Evolutionary conservation across 2,888 invertebrate species (phyloP).

Genomic region (Odontocolon sp.): DNA sequence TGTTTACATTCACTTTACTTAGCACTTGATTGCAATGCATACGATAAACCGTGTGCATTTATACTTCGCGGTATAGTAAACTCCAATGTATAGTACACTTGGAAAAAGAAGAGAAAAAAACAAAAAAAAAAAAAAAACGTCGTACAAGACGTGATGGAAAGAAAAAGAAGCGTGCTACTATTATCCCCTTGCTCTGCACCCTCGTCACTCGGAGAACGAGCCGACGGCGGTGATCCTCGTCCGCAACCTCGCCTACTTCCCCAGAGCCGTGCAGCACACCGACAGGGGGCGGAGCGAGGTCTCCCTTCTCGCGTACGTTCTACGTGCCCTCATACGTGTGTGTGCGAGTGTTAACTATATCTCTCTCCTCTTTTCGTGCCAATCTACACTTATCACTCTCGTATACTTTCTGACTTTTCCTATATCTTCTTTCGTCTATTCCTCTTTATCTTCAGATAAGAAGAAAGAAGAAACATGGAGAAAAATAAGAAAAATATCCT

Average conservation of each 20-base stretch:
- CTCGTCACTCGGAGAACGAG: constrained; percentile 5
- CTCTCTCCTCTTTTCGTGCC: neutral
- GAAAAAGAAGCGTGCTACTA: neutral
- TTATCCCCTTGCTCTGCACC: neutral
- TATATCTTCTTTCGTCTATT: no score
- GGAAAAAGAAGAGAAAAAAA: neutral
- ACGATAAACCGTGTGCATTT: no score
- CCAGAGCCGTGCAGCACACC: constrained; percentile 40
- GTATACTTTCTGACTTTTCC: no score
- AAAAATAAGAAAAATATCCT: no score
- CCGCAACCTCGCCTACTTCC: constrained; percentile 57
- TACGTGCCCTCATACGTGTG: neutral
- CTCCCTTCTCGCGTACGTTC: constrained; percentile 17
- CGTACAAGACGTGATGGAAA: neutral
- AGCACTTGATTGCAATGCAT: constrained; percentile 7
- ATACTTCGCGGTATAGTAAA: neutral
- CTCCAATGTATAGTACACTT: neutral
- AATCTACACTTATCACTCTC: neutral
- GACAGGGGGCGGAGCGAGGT: constrained; percentile 56
- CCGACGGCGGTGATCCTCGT: constrained; percentile 14
- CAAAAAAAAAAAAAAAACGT: neutral
- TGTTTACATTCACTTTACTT: neutral
- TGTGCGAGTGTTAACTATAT: neutral
- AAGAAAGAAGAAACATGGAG: no score
- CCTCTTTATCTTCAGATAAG: no score